Conservation (phyloP, 2,113 vertebrate species). For the Chionis minor region DNA sequence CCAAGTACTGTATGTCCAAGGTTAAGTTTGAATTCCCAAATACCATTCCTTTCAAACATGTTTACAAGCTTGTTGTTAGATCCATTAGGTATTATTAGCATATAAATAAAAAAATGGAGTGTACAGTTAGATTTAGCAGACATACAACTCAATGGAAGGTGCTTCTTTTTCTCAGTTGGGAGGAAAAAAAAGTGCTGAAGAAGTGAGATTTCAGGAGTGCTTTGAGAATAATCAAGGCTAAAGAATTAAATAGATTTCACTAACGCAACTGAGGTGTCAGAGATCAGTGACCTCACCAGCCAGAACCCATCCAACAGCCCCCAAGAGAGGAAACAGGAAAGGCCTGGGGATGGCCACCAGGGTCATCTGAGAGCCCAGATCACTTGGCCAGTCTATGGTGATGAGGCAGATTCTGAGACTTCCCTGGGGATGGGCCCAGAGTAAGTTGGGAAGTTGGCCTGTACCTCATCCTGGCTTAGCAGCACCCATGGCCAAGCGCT, state of each 20-base stretch:
- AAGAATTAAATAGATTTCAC: not conserved
- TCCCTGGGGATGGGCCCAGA: not conserved
- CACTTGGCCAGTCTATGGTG: not conserved
- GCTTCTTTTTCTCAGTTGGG: rapidly evolving
- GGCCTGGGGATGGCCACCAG: not conserved
- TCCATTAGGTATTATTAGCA: not conserved
- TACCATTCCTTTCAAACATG: not conserved
- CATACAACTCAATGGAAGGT: not conserved
- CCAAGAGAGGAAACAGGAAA: not conserved
- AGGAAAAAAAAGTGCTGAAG: not conserved
- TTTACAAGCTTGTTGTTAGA: not conserved
- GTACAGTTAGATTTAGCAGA: not conserved
- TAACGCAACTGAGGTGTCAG: not conserved
- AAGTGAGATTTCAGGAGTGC: not conserved
- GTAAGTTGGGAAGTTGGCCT: not conserved
- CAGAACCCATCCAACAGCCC: not conserved
- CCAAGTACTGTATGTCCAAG: not conserved
- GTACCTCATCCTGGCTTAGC: not conserved
- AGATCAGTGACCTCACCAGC: not conserved
- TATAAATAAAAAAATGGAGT: not conserved
- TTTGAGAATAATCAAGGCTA: not conserved
- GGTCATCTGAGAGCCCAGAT: not conserved
- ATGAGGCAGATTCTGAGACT: not conserved
- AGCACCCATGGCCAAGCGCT: not conserved
- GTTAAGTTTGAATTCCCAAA: not conserved